Base-by-base conservation (phyloP, 1,140 invertebrate genomes). In the Zaprionus nigranus region DNA sequence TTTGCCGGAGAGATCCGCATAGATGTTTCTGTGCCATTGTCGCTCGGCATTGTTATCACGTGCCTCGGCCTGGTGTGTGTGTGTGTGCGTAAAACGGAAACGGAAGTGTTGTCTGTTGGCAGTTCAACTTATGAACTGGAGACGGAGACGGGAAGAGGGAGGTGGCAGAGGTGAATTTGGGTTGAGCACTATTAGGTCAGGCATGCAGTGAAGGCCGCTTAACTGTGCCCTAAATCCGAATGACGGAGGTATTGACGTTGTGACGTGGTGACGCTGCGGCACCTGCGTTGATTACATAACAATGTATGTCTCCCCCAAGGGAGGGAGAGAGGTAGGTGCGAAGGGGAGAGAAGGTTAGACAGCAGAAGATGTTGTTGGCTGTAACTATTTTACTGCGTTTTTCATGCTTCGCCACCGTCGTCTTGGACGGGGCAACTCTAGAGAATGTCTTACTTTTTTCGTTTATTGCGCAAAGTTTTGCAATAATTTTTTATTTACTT, bases 401-500 rank as follows among this genome's bases (percentile, higher is more conserved):
- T 88, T 87, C 84, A 81, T 88, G 84, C 85, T 73, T 80, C 71
- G 61, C 75, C 82, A 73, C 77, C 74, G 59, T 46, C 68, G 34
- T 49, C n/a, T n/a, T n/a, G n/a, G n/a, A n/a, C 28, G 26, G 40
- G 61, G n/a, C 46, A 60, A 54, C 69, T 43, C 61, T 64, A 36
- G 46, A 82, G 82, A 80, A 86, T 82, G 84, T 84, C 84, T 79
- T 88, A 88, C 83, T 83, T 88, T 88, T 87, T 88, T 87, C 84
- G 84, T 87, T 84, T 87, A 87, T 87, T 87, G 84, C 84, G 72
- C 63, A 87, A 87, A 87, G 78, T 87, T 87, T 84, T 81, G 84
- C 84, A 87, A 87, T 87, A 87, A 88, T 87, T 87, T 87, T 87
- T 88, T 87, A 87, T 87, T 87, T 87, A 87, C 84, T 87, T 75